Evolutionary conservation across 2,888 invertebrate genomes (phyloP).

Genomic region (Ormyrus pomaceus): DNA sequence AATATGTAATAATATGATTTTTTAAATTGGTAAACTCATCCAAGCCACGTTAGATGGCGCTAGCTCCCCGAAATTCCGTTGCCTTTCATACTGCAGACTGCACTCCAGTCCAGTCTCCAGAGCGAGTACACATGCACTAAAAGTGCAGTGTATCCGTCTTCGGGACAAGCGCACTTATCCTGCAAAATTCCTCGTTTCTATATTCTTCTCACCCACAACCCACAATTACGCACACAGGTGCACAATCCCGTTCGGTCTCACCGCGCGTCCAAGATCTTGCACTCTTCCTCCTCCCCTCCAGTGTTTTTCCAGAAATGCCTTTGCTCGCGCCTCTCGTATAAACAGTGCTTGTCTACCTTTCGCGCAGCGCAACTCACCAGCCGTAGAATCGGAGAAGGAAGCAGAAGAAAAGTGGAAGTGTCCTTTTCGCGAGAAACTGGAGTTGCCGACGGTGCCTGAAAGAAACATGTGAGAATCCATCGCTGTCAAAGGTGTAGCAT

Average conservation of each 20-base stretch:
- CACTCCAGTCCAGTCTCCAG: background rate
- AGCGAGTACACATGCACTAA: conserved; percentile 24
- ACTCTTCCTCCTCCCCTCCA: conserved; percentile 11
- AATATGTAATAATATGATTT: too few relatives aligned
- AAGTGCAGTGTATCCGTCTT: background rate
- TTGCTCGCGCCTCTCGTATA: conserved; percentile 10
- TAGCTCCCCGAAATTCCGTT: too few relatives aligned
- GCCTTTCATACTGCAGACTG: too few relatives aligned
- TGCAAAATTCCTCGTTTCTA: background rate
- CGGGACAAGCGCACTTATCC: background rate
- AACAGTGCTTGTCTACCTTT: background rate
- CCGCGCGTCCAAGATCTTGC: conserved; percentile 13
- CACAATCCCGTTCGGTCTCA: background rate
- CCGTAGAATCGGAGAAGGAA: too few relatives aligned
- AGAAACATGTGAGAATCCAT: conserved; percentile 7
- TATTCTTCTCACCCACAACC: too few relatives aligned
- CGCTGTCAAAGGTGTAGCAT: conserved; percentile 8
- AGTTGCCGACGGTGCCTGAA: background rate
- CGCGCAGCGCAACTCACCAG: background rate
- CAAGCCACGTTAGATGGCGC: too few relatives aligned
- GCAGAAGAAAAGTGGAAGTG: too few relatives aligned
- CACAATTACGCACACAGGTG: conserved; percentile 1
- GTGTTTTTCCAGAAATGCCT: conserved; percentile 37
- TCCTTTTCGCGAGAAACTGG: too few relatives aligned
- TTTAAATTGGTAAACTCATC: too few relatives aligned